Evolutionary conservation across 1,140 invertebrate species (phyloP).

Genomic region (Drosophila watanabei): DNA sequence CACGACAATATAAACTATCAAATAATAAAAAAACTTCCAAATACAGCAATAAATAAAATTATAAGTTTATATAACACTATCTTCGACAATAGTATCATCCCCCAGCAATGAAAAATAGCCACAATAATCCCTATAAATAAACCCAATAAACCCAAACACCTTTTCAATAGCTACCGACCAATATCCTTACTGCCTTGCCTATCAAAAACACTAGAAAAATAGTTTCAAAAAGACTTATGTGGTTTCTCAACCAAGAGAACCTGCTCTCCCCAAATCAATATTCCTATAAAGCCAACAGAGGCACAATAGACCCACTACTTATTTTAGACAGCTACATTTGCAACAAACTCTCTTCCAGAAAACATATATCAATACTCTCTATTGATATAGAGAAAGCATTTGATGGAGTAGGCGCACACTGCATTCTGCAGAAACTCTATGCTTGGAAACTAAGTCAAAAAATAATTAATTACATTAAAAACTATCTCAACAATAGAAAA

Average conservation of each 20-base stretch:
- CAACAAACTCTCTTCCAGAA: not conserved
- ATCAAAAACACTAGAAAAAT: not conserved
- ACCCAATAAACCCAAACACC: not conserved
- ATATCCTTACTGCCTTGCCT: not conserved
- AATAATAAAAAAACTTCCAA: too few relatives aligned
- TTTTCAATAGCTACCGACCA: not conserved
- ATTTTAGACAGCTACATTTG: not conserved
- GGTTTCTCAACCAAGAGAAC: not conserved
- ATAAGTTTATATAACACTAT: too few relatives aligned
- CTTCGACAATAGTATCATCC: not conserved
- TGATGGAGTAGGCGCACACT: not conserved
- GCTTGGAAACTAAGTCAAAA: not conserved
- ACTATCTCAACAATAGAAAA: not conserved
- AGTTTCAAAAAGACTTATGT: not conserved
- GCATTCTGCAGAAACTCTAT: too few relatives aligned
- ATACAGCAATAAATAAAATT: too few relatives aligned
- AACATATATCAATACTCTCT: not conserved
- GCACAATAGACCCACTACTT: not conserved
- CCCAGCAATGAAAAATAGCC: not conserved
- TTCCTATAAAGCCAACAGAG: not conserved
- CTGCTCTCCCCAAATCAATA: not conserved
- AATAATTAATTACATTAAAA: not conserved
- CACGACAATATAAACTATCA: too few relatives aligned
- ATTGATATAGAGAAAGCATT: not conserved
- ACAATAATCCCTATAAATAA: not conserved